These are phyloP conservation scores for Eupelmus urozonus DNA, from an alignment of 2,888 invertebrate genomes.

Conservation along the genomic window DNA sequence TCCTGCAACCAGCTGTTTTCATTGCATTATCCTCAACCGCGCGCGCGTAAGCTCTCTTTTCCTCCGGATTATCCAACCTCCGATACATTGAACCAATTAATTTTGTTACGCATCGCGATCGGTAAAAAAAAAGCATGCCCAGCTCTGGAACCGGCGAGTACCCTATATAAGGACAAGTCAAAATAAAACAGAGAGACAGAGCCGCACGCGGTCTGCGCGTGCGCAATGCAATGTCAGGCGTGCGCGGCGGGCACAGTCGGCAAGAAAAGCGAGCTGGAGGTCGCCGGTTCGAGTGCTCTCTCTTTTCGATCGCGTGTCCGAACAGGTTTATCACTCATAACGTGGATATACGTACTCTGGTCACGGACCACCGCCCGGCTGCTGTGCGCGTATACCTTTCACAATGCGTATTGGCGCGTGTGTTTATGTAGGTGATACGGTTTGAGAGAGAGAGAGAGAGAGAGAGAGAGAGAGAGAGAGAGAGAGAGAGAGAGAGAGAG, in stretches of 20 bases:
- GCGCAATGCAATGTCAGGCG: slow-evolving; percentile 34
- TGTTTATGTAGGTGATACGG: too few species aligned
- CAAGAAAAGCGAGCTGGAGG: slow-evolving; percentile 13
- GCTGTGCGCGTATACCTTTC: slow-evolving; percentile 28
- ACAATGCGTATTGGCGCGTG: slow-evolving; percentile 1
- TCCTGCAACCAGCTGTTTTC: slow-evolving; percentile 30
- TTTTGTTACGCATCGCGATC: slow-evolving; percentile 3
- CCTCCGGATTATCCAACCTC: background rate
- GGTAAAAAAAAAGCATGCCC: background rate
- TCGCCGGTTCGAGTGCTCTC: slow-evolving; percentile 14
- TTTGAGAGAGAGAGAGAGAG: too few species aligned
- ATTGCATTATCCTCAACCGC: slow-evolving; percentile 15
- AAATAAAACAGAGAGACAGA: background rate
- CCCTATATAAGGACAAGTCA: background rate
- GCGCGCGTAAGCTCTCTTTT: background rate
- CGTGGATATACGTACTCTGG: slow-evolving; percentile 14
- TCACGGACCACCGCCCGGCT: slow-evolving; percentile 16
- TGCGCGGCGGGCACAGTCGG: background rate
- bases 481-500: too few species aligned
- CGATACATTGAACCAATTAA: slow-evolving; percentile 13
- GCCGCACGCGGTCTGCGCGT: background rate
- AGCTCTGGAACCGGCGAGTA: background rate
- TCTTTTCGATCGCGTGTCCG: slow-evolving; percentile 12
- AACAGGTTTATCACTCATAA: slow-evolving; percentile 49
- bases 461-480: too few species aligned